Evolutionary conservation across 2,888 invertebrate genomes (phyloP), one percentile per base, ranked within the genome.

Genomic region (Yponomeuta sedellus): DNA sequence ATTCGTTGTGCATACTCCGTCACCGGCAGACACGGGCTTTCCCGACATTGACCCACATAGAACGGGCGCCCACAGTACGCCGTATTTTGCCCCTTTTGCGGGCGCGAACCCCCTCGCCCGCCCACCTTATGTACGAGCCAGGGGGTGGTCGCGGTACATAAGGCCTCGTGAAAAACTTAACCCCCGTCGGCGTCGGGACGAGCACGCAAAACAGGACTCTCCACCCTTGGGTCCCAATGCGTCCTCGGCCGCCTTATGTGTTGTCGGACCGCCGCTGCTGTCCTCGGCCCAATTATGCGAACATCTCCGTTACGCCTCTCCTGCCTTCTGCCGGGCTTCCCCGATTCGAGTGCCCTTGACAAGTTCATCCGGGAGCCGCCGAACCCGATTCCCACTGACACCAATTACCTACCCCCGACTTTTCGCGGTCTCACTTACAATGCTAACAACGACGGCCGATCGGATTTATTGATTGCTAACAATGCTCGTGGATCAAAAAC

Each of bases 11-110:
- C 90, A 91, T 90, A 90, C 70, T 90, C 84, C 88, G 90, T 91
- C 90, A 90, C 88, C 85, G 88, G 90, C 85, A 91, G 90, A 91
- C 90, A 89, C 90, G 90, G 90, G 90, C 88, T 92, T 92, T 90
- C 91, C 92, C 91, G 92, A 89, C 92, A 92, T 92, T 92, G 92
- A 92, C 92, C 92, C 90, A 92, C 88, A 91, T 91, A 88, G 88
- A 88, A 79, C 89, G 87, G 87, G 90, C 88, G 88, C 90, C 87
- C 90, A 89, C 88, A 90, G 89, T 88, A 89, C 90, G 88, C 88
- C 89, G 91, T 90, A 91, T 91, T 91, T 91, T 91, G 91, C 91
- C 91, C 91, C 91, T 91, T 91, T 91, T 91, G 91, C 91, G 91
- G 91, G 92, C 87, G 88, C 90, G 86, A 88, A 86, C 86, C 90